Evolutionary conservation across 2,797 vertebrate species (phyloP).

Genomic region (Cyclura pinguis): DNA sequence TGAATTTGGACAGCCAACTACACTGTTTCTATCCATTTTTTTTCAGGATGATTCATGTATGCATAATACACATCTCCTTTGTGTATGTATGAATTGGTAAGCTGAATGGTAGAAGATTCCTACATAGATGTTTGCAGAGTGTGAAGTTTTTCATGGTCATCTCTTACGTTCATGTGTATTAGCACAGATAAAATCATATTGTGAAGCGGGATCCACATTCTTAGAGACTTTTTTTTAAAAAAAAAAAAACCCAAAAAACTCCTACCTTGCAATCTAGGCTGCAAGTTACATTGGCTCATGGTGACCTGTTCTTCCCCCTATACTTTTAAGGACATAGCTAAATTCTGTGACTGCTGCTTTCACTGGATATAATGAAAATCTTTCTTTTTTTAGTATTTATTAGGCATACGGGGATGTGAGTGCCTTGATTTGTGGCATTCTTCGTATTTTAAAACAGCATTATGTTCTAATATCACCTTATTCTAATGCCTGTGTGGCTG

Average conservation of each 20-base stretch:
- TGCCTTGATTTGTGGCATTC: background rate
- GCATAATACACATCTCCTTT: background rate
- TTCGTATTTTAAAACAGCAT: conserved; percentile 3
- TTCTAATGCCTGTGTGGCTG: too few species aligned
- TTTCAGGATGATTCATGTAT: background rate
- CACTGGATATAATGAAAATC: background rate
- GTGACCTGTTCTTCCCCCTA: background rate
- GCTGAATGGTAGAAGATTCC: background rate
- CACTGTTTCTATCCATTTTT: background rate
- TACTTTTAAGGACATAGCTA: background rate
- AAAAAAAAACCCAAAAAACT: too few species aligned
- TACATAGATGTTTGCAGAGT: background rate
- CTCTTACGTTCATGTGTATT: background rate
- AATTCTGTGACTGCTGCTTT: background rate
- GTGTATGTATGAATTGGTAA: background rate
- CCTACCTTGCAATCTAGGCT: background rate
- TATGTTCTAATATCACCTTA: too few species aligned
- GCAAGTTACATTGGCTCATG: background rate
- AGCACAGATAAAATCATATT: background rate
- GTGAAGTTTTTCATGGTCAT: background rate
- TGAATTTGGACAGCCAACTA: background rate
- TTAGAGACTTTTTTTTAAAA: background rate
- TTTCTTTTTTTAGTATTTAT: background rate
- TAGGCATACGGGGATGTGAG: background rate
- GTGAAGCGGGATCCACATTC: background rate